These are phyloP conservation scores for Dryobota labecula DNA, from an alignment of 2,888 invertebrate species.

Conservation along the genomic window DNA sequence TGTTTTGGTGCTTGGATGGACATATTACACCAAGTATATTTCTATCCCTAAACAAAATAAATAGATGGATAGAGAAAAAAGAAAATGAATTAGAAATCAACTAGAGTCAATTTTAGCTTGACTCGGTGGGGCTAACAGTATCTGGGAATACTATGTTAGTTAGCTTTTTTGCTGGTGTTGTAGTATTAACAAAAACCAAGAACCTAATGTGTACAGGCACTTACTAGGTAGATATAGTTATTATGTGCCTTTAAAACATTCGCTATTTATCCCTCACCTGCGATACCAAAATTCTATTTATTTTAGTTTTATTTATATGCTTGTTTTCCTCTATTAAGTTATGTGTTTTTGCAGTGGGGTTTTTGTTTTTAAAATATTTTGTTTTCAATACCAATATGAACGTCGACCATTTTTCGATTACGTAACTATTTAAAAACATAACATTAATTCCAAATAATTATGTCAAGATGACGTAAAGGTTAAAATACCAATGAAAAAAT, in stretches of 20 bases:
- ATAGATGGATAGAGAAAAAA: background rate
- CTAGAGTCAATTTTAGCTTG: background rate
- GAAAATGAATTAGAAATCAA: background rate
- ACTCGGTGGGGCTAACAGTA: background rate
- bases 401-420: background rate
- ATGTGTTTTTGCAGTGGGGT: no score
- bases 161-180: background rate
- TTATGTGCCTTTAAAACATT: background rate
- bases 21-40: background rate
- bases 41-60: background rate
- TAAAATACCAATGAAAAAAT: background rate
- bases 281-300: no score
- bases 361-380: no score
- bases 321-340: no score
- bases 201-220: background rate
- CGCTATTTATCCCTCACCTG: no score
- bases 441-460: background rate
- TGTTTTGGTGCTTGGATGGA: background rate
- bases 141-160: background rate
- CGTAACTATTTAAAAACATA: background rate
- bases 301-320: no score
- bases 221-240: no score
- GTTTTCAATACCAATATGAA: background rate
- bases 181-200: background rate
- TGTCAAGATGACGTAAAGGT: background rate